A percentile compares a stretch with the other conserved stretches of the same genome.
Evolutionary conservation across 2,113 vertebrate genomes (phyloP).

Genomic region (Arvicanthis niloticus): DNA sequence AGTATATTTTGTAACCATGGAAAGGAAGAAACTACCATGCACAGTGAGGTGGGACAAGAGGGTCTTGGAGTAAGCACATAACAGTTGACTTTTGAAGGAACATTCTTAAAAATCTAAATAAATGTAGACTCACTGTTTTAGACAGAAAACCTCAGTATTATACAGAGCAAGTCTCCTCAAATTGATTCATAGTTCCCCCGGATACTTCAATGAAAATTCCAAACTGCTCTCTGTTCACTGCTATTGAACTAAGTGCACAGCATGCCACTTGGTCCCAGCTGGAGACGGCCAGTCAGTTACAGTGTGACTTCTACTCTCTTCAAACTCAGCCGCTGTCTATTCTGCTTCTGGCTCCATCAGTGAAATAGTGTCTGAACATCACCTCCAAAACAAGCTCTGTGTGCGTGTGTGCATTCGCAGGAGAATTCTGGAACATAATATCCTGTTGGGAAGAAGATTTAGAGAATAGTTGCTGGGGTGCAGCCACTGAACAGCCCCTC

Average conservation of each 20-base stretch:
- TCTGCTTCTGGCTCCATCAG: not conserved
- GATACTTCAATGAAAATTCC: not conserved
- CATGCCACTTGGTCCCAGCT: not conserved
- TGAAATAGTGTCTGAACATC: not conserved
- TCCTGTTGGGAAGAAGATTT: conserved; percentile 8
- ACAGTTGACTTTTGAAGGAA: not conserved
- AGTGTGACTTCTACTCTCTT: not conserved
- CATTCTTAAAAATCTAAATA: not conserved
- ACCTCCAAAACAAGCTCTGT: not conserved
- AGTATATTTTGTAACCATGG: not conserved
- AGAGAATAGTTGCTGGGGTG: not conserved
- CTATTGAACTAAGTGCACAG: not conserved
- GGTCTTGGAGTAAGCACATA: not conserved
- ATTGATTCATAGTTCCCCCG: not conserved
- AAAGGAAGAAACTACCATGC: not conserved
- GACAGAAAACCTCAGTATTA: not conserved
- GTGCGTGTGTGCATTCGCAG: not conserved
- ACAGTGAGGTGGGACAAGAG: not conserved
- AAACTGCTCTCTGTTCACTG: not conserved
- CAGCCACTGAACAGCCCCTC: not conserved
- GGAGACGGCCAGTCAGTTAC: not conserved
- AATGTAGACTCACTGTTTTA: not conserved
- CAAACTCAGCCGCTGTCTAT: conserved; percentile 14
- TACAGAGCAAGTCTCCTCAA: not conserved
- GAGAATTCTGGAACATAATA: not conserved